Evolutionary conservation across 2,888 invertebrate species (phyloP), one percentile per base, ranked within the genome.

Genomic region (Bimastos eiseni): DNA sequence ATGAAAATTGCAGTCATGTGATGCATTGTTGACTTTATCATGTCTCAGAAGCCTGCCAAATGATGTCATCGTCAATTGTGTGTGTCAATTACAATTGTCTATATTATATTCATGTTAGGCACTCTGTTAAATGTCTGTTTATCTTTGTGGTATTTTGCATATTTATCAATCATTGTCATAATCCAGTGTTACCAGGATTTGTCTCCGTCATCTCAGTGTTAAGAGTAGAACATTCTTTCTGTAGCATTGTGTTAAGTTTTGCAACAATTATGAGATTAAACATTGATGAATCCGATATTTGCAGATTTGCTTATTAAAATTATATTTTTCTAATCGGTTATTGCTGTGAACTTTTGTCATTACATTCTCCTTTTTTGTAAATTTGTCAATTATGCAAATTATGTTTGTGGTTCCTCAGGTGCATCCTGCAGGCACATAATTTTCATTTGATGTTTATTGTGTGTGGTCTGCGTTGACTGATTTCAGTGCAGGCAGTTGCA

Each of bases 101-200:
- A 70, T 70, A n/a, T n/a, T 70, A 70, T 70, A n/a, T n/a, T n/a
- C 30, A 70, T 70, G 70, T 70, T 70, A 70, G 70, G n/a, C 70
- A n/a, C 70, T 70, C 70, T 70, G 11, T 70, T 70, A 11, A 41
- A 15, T 41, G 8, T 41, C 15, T 41, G 41, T 41, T 11, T n/a
- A n/a, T 70, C 30, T 70, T 6, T 70, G 70, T 70, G 70, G 70
- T 70, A 70, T n/a, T 70, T 70, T 70, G n/a, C 13, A n/a, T 70
- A 30, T 70, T 49, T 70, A n/a, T 30, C 8, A 8, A 70, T 30
- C 70, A n/a, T 70, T 70, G 24, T 55, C 30, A 55, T 24, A 55
- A 55, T 24, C 55, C 30, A 55, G 55, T 55, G 55, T 44, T 55
- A 55, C 55, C 24, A 30, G 55, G 3, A 55, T 30, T 55, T 55